Evolutionary conservation across 2,113 vertebrate species (phyloP), one percentile per base, ranked within the genome.

Genomic region (Thoracochromis brauschi): DNA sequence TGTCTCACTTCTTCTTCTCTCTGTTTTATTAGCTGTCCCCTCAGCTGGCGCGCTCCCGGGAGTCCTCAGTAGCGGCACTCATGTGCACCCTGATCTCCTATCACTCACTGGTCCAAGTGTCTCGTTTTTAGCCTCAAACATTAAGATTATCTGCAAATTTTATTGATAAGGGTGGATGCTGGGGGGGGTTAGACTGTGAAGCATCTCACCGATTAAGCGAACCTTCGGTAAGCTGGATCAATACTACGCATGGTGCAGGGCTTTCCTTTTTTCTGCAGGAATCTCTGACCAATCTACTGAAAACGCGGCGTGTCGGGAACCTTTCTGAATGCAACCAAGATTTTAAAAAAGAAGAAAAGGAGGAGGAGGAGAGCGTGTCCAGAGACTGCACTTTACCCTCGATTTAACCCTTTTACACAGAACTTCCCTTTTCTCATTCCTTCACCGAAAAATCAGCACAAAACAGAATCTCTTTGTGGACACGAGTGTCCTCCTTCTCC

Each of bases 51-150:
- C 54, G 71, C 84, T 83, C 85, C 81, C 57, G 84, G 91, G 80
- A 83, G 60, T 31, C 81, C 87, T 89, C 47, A 75, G 88, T 45
- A 79, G 85, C 79, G 54, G 82, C 80, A 65, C 90, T 89, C 85
- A 26, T 49, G 40, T 80, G 85, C 82, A 83, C 81, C 51, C 17
- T 1, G 42, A 49, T 29, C 16, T 49, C 9, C 26, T 9, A 38
- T 38, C 31, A n/a, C 31, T 65, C 17, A 65, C 51, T 35, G 19
- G 7, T 24, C 78, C 29, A 54, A 21, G 3, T 55, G 5, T 26
- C 19, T 21, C 7, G 13, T 9, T 71, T 65, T 65, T 65, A 65
- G 17, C 60, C 0, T 65, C 2, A 65, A 38, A 35, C 3, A 12
- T 35, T 35, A 65, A 12, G 1, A 63, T 35, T 65, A 35, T 65